phyloP scores from a whole-genome alignment of 2,797 vertebrate species.

The Hydrocynus forskahlii region DNA sequence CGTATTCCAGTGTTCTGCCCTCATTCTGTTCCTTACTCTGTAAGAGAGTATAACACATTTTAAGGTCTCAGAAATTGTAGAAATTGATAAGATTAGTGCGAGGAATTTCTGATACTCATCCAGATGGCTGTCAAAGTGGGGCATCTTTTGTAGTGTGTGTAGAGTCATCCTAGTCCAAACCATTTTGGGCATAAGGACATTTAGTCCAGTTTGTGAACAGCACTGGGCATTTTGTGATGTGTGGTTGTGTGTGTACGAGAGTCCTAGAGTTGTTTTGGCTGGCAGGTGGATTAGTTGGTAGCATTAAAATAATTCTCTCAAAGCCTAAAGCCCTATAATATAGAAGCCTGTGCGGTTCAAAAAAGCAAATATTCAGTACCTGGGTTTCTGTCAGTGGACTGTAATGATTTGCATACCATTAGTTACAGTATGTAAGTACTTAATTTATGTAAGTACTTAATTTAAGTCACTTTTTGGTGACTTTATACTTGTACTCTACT shows the following conservation, averaged over 20 bases:
- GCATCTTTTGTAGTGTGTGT: neutral
- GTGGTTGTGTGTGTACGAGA: neutral
- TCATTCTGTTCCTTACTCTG: constrained; percentile 31
- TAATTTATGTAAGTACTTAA: too few species aligned
- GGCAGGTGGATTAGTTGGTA: constrained; percentile 15
- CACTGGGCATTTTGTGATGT: neutral
- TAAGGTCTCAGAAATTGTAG: neutral
- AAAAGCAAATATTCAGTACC: neutral
- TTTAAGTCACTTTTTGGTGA: too few species aligned
- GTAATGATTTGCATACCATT: neutral
- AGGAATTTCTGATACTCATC: neutral
- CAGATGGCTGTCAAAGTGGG: neutral
- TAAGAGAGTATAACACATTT: neutral
- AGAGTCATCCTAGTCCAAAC: constrained; percentile 13
- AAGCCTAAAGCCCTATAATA: neutral
- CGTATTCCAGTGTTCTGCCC: constrained; percentile 12
- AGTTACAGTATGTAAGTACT: neutral
- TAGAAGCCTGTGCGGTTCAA: neutral
- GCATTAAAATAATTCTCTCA: constrained; percentile 17
- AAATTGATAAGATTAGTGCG: neutral
- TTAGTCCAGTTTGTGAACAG: constrained; percentile 21
- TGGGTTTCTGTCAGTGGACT: neutral
- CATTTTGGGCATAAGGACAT: neutral
- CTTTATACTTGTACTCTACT: too few species aligned
- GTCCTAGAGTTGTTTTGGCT: neutral